A percentile compares a stretch with the other conserved stretches of the same genome.
Conservation (phyloP, 2,797 vertebrate species). For the Prunella strophiata region DNA sequence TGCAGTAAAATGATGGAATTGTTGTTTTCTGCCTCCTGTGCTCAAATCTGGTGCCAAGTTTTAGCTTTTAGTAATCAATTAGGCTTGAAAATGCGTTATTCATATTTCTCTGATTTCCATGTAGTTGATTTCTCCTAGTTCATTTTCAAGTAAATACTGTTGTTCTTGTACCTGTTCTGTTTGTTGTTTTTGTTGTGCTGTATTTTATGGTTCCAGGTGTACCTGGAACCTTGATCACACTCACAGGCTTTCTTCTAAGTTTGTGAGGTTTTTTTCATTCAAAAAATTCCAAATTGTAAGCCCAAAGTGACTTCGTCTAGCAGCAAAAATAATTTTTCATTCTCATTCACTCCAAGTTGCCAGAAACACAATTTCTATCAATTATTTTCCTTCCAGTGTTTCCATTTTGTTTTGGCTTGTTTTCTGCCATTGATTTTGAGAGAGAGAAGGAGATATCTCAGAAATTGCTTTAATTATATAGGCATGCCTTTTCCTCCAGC, state of each 20-base stretch:
- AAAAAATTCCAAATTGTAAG: background rate
- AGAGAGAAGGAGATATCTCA: background rate
- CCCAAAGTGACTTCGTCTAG: background rate
- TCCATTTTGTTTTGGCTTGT: background rate
- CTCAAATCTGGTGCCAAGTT: background rate
- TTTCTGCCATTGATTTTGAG: background rate
- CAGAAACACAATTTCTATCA: background rate
- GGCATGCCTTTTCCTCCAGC: background rate
- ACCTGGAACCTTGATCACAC: background rate
- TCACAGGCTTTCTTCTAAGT: background rate
- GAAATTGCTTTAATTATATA: background rate
- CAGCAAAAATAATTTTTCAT: background rate
- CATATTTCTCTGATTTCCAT: background rate
- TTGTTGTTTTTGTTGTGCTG: background rate
- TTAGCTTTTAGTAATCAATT: constrained; percentile 22
- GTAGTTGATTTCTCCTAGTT: background rate
- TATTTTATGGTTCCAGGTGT: background rate
- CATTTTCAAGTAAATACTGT: background rate
- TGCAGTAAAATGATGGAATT: background rate
- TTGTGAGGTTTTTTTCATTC: background rate
- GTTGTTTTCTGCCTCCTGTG: background rate
- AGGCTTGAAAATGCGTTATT: background rate
- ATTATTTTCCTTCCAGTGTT: background rate
- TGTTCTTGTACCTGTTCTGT: background rate
- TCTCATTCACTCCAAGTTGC: background rate